Percentiles rank a stretch among this genome's conserved stretches.
Evolutionary conservation across 2,113 vertebrate species (phyloP).

Genomic region (Brachyhypopomus occidentalis): DNA sequence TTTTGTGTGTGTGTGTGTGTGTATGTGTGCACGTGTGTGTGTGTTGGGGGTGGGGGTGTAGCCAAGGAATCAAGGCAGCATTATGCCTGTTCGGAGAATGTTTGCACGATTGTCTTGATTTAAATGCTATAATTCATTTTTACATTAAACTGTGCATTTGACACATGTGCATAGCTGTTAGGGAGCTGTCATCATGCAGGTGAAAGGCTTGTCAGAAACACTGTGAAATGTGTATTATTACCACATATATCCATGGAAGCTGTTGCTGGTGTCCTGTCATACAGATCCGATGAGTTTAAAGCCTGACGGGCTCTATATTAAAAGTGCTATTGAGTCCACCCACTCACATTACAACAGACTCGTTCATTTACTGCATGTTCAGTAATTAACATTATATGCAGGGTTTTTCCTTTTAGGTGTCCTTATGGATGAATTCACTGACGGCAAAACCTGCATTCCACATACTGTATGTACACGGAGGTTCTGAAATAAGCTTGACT

Average conservation of each 20-base stretch:
- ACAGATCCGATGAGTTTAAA: background rate
- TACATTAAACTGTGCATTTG: slow-evolving; percentile 20
- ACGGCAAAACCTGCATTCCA: background rate
- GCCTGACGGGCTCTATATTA: background rate
- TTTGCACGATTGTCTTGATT: background rate
- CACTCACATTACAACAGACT: background rate
- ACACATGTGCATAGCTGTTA: background rate
- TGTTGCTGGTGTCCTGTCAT: background rate
- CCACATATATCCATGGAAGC: background rate
- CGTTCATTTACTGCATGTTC: background rate
- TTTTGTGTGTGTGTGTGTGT: slow-evolving; percentile 32
- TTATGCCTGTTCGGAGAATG: background rate
- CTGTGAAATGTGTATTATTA: background rate
- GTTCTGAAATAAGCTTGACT: background rate
- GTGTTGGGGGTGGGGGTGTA: background rate
- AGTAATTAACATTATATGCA: background rate
- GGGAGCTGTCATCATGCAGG: too few relatives aligned
- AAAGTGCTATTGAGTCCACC: background rate
- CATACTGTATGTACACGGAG: background rate
- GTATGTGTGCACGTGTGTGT: slow-evolving; percentile 3
- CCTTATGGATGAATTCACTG: background rate
- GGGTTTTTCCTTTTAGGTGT: background rate
- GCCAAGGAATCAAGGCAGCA: background rate
- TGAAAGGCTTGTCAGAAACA: too few relatives aligned
- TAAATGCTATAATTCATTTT: background rate